phyloP scores from a whole-genome alignment of 2,113 vertebrate genomes.

The Progne subis region DNA sequence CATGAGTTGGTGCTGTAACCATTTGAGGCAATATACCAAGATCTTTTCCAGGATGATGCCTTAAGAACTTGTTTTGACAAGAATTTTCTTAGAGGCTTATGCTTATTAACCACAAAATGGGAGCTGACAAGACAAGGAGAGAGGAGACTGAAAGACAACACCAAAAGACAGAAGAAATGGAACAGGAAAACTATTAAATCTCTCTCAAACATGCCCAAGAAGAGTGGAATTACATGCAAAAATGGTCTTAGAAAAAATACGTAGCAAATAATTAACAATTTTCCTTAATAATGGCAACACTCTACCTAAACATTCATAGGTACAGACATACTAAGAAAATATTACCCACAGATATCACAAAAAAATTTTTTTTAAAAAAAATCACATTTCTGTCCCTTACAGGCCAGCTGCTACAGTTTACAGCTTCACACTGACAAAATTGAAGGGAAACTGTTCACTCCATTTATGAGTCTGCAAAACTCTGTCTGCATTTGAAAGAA shows the following conservation, averaged over 20 bases:
- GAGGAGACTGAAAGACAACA: neutral
- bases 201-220: neutral
- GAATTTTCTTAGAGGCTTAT: neutral
- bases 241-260: neutral
- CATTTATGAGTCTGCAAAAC: neutral
- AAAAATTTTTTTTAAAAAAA: no score
- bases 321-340: neutral
- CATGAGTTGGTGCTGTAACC: neutral
- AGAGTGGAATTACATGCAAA: neutral
- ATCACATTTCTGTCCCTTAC: neutral
- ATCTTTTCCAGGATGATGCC: neutral
- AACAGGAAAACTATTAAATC: neutral
- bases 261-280: neutral
- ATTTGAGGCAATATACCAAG: neutral
- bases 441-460: neutral
- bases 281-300: neutral
- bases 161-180: neutral
- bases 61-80: neutral
- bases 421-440: neutral
- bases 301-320: neutral
- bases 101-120: neutral
- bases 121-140: neutral
- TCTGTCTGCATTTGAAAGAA: neutral
- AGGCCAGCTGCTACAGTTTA: neutral
- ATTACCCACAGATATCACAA: neutral